phyloP scores from a whole-genome alignment of 1,140 invertebrate species.

The Apis dorsata region DNA sequence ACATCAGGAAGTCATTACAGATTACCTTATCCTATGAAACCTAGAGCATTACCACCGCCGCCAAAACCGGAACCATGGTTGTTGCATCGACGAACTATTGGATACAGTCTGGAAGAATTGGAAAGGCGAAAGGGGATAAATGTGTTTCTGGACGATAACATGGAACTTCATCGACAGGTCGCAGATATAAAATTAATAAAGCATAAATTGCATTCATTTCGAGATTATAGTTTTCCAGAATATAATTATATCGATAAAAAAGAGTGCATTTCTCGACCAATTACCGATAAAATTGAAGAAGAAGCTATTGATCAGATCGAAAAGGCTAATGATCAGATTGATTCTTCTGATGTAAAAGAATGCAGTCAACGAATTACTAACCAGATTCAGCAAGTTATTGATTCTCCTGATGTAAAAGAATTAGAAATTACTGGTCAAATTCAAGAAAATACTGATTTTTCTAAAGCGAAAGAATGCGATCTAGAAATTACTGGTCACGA shows the following conservation, averaged over 20 bases:
- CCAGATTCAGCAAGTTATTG: no score
- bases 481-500: no score
- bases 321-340: no score
- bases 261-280: neutral
- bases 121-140: conserved; percentile 50
- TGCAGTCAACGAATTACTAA: no score
- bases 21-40: conserved; percentile 42
- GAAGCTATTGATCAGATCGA: no score
- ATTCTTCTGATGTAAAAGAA: no score
- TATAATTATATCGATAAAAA: neutral
- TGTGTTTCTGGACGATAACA: conserved; percentile 67
- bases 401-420: no score
- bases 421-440: no score
- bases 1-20: conserved; percentile 54
- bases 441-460: no score
- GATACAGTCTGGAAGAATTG: conserved; percentile 57
- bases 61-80: conserved; percentile 56
- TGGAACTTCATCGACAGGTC: conserved; percentile 60
- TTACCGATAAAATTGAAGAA: neutral
- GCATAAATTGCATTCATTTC: neutral
- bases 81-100: conserved; percentile 62
- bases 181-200: conserved; percentile 60
- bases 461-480: no score
- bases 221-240: neutral
- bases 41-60: conserved; percentile 22